Evolutionary conservation across 2,888 invertebrate species (phyloP).

Genomic region (Lutraria lutraria): DNA sequence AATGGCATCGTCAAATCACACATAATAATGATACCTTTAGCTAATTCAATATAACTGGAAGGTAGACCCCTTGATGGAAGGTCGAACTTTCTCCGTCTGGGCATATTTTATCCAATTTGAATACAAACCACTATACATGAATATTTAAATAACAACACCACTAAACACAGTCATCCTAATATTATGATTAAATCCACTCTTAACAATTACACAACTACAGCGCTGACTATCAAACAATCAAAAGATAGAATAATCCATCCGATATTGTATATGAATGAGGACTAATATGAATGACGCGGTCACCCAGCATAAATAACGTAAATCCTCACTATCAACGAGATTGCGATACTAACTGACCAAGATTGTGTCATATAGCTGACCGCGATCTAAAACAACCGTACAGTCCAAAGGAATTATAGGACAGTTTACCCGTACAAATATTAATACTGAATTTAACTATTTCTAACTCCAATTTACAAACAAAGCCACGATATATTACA

Average conservation of each 20-base stretch:
- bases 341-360: not conserved
- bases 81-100: conserved; percentile 14
- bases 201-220: not conserved
- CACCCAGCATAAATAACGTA: not conserved
- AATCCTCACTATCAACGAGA: not conserved
- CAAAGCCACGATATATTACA: conserved; percentile 30
- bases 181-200: not conserved
- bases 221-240: not conserved
- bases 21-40: conserved; percentile 42
- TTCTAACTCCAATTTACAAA: conserved; percentile 32
- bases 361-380: not conserved
- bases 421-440: conserved; percentile 30
- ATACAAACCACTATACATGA: not conserved
- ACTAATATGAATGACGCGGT: conserved; percentile 8
- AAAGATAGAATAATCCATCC: not conserved
- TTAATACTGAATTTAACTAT: conserved; percentile 30
- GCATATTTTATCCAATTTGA: conserved; percentile 8
- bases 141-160: not conserved
- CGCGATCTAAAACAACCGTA: not conserved
- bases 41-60: conserved; percentile 48
- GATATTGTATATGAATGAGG: not conserved
- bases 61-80: conserved; percentile 40
- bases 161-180: not conserved
- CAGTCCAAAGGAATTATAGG: not conserved
- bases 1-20: not conserved